Evolutionary conservation across 2,113 vertebrate species (phyloP).

Genomic region (Percina caprodes): DNA sequence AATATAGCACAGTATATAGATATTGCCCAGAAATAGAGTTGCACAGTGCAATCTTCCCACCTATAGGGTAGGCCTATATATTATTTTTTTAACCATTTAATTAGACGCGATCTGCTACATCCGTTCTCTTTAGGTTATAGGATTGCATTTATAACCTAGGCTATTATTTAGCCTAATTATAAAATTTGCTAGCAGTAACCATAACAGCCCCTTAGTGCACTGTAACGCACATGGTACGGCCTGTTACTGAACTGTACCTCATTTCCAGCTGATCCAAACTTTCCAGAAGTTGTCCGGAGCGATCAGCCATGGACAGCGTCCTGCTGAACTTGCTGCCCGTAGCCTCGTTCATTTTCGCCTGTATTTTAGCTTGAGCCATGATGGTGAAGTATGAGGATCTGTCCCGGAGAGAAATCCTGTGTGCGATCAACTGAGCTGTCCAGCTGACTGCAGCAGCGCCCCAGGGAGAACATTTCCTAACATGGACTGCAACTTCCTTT

Average conservation of each 20-base stretch:
- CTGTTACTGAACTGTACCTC: conserved; percentile 80
- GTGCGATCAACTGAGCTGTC: background rate
- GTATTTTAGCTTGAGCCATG: conserved; percentile 94
- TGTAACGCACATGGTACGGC: conserved; percentile 22
- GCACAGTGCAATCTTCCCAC: too few species aligned
- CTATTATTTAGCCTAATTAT: background rate
- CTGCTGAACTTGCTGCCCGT: conserved; percentile 87
- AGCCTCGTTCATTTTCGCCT: conserved; percentile 86
- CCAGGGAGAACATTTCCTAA: conserved; percentile 82
- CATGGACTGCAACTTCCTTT: conserved; percentile 80
- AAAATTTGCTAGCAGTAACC: background rate
- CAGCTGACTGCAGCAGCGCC: conserved; percentile 40
- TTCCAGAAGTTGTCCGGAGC: conserved; percentile 90
- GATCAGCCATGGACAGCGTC: conserved; percentile 95
- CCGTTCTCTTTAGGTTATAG: background rate
- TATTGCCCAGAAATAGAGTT: too few species aligned
- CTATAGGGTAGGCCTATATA: too few species aligned
- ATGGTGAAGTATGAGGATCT: background rate
- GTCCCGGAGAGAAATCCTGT: background rate
- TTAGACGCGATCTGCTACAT: background rate
- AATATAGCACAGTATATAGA: too few species aligned
- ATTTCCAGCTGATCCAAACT: conserved; percentile 92
- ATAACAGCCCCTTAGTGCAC: background rate
- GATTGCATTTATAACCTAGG: too few species aligned
- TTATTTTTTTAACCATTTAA: background rate